phyloP scores from a whole-genome alignment of 2,888 invertebrate genomes.

The Lamellibrachia satsuma region DNA sequence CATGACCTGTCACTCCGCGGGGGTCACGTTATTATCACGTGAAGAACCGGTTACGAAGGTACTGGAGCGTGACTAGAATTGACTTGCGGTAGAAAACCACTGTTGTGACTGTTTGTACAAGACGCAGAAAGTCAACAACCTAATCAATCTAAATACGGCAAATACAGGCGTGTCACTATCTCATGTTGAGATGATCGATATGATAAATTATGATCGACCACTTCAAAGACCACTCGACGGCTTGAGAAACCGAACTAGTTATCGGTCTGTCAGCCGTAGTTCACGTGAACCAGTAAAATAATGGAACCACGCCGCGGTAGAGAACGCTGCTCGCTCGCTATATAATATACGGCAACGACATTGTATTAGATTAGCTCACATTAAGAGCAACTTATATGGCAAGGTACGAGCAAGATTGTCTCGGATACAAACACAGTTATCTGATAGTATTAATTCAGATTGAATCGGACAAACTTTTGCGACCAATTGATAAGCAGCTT shows the following conservation, averaged over 20 bases:
- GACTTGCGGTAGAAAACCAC: not conserved
- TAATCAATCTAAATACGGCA: not conserved
- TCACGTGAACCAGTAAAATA: not conserved
- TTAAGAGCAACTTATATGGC: not conserved
- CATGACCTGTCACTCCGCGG: not conserved
- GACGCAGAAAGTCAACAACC: not conserved
- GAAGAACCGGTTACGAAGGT: not conserved
- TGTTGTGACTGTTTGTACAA: not conserved
- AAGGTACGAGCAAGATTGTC: not conserved
- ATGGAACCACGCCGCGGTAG: not conserved
- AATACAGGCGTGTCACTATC: not conserved
- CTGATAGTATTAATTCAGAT: not conserved
- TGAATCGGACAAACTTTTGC: not conserved
- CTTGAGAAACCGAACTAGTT: not conserved
- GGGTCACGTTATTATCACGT: no score
- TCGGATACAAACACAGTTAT: not conserved
- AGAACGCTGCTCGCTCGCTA: not conserved
- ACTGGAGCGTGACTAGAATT: not conserved
- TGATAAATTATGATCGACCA: slow-evolving; percentile 1
- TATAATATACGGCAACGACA: not conserved
- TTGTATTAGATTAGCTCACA: not conserved
- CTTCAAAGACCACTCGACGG: slow-evolving; percentile 8
- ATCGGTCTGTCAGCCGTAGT: not conserved
- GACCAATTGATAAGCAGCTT: not conserved
- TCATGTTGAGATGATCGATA: not conserved